phyloP scores from a whole-genome alignment of 2,888 invertebrate genomes.

The Auanema freiburgensis region DNA sequence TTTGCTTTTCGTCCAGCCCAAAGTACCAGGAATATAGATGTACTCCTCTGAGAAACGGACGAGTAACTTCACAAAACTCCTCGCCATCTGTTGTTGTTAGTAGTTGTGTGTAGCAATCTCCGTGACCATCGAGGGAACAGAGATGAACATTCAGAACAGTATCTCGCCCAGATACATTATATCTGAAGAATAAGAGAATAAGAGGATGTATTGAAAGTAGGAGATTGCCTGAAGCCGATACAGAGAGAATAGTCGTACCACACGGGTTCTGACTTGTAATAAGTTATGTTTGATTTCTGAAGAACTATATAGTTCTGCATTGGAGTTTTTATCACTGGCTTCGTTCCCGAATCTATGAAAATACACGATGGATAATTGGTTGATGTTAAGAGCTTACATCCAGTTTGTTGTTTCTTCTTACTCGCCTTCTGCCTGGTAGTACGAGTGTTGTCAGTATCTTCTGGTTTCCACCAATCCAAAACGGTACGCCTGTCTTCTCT shows the following conservation, averaged over 20 bases:
- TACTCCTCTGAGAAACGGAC: too few relatives aligned
- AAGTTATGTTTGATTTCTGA: constrained; percentile 37
- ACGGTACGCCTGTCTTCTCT: neutral
- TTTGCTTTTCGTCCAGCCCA: constrained; percentile 40
- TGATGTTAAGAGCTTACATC: constrained; percentile 10
- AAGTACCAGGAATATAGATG: too few relatives aligned
- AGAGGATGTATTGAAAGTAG: neutral
- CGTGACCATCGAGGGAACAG: constrained; percentile 48
- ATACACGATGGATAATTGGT: too few relatives aligned
- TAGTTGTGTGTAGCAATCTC: constrained; percentile 28
- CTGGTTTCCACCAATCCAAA: neutral
- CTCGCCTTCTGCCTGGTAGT: neutral
- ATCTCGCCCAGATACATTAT: constrained; percentile 52
- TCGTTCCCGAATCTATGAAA: constrained; percentile 36
- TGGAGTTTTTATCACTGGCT: constrained; percentile 35
- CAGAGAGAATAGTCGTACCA: constrained; percentile 56
- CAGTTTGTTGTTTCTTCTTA: too few relatives aligned
- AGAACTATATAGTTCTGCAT: constrained; percentile 39
- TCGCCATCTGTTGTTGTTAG: constrained; percentile 40
- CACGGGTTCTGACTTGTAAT: constrained; percentile 50
- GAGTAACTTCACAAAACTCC: constrained; percentile 45
- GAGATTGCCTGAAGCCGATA: constrained; percentile 53
- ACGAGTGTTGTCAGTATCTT: neutral
- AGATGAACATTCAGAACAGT: constrained; percentile 53
- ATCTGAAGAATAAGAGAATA: constrained; percentile 24